Percentiles rank a stretch among this genome's conserved stretches.
Evolutionary conservation across 2,113 vertebrate species (phyloP).

Genomic region (Protobothrops mucrosquamatus): DNA sequence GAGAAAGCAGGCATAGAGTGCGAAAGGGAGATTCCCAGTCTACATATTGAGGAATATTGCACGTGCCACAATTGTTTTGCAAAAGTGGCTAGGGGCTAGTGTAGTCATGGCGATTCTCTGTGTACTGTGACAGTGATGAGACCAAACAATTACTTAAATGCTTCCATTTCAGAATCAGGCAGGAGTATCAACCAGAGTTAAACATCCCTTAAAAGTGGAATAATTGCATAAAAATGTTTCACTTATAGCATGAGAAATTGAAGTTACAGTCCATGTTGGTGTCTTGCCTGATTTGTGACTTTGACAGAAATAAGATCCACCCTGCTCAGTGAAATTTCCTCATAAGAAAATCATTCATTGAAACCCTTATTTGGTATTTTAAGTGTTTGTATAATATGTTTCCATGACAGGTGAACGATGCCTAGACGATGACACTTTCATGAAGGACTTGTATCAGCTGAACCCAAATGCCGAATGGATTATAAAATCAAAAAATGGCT

Average conservation of each 20-base stretch:
- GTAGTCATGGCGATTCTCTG: not conserved
- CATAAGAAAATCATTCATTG: not conserved
- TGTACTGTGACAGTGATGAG: not conserved
- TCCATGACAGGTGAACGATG: slow-evolving; percentile 84
- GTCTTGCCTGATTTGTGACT: not conserved
- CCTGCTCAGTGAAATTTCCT: not conserved
- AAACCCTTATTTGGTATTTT: not conserved
- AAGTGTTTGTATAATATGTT: not conserved
- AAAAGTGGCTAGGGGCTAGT: not conserved
- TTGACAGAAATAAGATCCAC: not conserved
- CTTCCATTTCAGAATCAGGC: not conserved
- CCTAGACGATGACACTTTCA: slow-evolving; percentile 85
- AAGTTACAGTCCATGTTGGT: not conserved
- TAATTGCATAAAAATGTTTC: not conserved
- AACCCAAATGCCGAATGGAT: slow-evolving; percentile 96
- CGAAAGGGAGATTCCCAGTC: not conserved
- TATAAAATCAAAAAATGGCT: slow-evolving; percentile 76
- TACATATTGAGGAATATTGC: not conserved
- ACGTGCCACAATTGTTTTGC: not conserved
- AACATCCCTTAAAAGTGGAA: not conserved
- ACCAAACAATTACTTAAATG: not conserved
- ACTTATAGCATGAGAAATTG: not conserved
- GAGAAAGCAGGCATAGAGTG: not conserved
- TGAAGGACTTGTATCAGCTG: slow-evolving; percentile 90
- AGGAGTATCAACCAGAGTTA: not conserved